Percentiles rank a stretch among this genome's conserved stretches.
These are phyloP conservation scores for Parotia lawesii DNA, from an alignment of 2,113 vertebrate species.

Conservation along the genomic window DNA sequence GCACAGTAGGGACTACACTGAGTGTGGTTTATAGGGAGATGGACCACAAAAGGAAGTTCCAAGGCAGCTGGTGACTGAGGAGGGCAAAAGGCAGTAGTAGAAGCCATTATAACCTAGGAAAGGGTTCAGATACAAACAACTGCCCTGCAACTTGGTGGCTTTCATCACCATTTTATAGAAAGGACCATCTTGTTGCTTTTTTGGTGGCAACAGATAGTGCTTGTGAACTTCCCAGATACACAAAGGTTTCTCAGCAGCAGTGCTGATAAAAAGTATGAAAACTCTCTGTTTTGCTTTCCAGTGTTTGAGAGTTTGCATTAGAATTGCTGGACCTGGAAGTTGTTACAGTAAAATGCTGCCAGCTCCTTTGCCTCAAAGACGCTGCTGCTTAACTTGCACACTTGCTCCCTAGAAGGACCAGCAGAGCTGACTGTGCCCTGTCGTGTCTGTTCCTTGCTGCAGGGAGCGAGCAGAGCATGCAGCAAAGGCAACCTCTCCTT, in stretches of 20 bases:
- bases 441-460: rapidly evolving
- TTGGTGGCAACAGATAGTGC: background rate
- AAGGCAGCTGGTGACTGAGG: background rate
- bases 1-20: background rate
- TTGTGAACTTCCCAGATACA: background rate
- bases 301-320: background rate
- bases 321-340: background rate
- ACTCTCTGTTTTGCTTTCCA: background rate
- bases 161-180: background rate
- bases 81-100: background rate
- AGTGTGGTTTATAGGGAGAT: background rate
- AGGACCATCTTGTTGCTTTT: background rate
- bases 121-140: background rate
- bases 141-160: background rate
- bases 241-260: background rate
- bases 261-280: background rate
- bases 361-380: background rate
- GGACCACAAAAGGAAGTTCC: background rate
- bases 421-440: background rate
- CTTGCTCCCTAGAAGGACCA: background rate
- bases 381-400: background rate
- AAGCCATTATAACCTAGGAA: background rate
- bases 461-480: background rate
- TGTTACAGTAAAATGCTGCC: background rate
- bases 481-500: background rate